Evolutionary conservation across 2,113 vertebrate genomes (phyloP).

Genomic region (Pandion haliaetus): DNA sequence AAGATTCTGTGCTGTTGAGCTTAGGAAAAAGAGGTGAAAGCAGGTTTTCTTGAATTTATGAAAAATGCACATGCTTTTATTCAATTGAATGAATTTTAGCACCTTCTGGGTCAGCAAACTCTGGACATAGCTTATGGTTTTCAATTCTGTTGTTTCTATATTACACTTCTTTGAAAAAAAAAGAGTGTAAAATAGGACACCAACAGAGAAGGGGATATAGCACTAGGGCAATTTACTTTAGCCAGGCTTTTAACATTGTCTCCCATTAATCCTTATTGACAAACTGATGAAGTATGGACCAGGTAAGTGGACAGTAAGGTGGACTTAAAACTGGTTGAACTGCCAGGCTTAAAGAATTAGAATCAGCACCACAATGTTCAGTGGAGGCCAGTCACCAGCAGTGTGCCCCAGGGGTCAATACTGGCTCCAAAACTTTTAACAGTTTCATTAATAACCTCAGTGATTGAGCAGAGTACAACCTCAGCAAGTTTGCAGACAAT

Average conservation of each 20-base stretch:
- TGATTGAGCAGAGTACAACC: neutral
- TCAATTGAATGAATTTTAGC: neutral
- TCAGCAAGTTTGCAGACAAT: neutral
- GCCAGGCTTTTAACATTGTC: neutral
- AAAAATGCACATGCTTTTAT: fast-evolving
- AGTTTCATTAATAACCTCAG: neutral
- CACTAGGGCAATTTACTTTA: neutral
- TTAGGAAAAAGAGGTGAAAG: neutral
- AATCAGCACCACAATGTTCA: neutral
- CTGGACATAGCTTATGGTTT: neutral
- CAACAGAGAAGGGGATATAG: neutral
- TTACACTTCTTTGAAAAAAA: neutral
- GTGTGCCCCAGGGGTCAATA: neutral
- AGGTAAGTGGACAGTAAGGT: neutral
- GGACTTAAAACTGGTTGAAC: neutral
- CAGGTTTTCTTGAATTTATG: neutral
- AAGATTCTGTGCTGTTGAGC: neutral
- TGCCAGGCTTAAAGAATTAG: neutral
- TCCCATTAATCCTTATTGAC: neutral
- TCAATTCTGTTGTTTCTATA: neutral
- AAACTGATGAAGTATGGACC: neutral
- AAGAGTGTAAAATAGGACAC: fast-evolving
- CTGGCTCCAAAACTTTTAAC: neutral
- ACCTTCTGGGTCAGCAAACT: neutral
- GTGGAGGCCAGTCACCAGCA: neutral